Percentiles rank a stretch among this genome's conserved stretches.
phyloP scores from a whole-genome alignment of 1,140 invertebrate genomes.

The Caenorhabditis brenneri region DNA sequence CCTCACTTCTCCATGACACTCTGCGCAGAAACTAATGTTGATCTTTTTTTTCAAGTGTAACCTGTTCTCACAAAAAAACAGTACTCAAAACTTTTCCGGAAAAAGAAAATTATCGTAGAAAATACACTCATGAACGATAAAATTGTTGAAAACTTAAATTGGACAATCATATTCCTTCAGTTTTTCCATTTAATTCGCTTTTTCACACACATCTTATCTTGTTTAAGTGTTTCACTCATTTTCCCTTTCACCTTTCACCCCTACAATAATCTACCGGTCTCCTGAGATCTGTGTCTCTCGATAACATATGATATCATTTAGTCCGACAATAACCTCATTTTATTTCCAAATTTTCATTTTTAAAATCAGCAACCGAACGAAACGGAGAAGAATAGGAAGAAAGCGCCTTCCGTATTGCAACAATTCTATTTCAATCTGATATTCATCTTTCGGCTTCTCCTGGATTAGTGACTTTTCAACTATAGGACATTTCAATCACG shows the following conservation, averaged over 20 bases:
- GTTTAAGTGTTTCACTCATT: neutral
- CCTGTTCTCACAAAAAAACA: too few species aligned
- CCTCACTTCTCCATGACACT: neutral
- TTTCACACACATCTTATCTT: neutral
- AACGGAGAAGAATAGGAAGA: neutral
- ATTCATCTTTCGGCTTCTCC: neutral
- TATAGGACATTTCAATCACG: neutral
- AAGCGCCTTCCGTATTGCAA: neutral
- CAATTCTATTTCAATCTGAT: neutral
- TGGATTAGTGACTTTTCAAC: neutral
- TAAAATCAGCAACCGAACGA: neutral
- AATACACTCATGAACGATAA: too few species aligned
- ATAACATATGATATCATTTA: too few species aligned
- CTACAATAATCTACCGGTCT: neutral
- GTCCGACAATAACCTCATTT: slow-evolving; percentile 31
- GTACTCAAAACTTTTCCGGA: too few species aligned
- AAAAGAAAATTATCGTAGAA: too few species aligned
- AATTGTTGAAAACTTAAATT: too few species aligned
- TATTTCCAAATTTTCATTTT: slow-evolving; percentile 31
- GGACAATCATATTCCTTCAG: neutral
- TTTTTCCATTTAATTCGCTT: neutral
- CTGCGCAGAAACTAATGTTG: neutral
- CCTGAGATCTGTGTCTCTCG: neutral
- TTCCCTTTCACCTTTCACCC: neutral
- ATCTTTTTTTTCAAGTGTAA: too few species aligned